Evolutionary conservation across 1,140 invertebrate genomes (phyloP), one percentile per base, ranked within the genome.

Genomic region (Arctopsyche grandis): DNA sequence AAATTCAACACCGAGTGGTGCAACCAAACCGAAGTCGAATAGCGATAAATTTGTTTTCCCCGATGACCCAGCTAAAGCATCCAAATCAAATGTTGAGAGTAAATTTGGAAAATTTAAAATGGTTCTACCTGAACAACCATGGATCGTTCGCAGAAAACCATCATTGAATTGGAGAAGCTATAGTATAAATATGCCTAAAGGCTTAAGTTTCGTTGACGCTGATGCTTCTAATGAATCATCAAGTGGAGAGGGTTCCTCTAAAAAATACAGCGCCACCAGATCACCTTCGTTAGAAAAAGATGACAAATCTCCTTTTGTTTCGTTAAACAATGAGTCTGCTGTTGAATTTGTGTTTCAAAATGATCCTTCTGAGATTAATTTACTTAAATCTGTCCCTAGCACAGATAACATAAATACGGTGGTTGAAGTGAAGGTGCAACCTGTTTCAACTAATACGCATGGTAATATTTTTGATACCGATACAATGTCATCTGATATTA

Each of bases 211-310:
- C 9, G n/a, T 66, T 1, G 81, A 79, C 16, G 73, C 29, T 3
- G 71, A 73, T 22, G 22, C 22, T 21, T 19, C 29, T 21, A 58
- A 71, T 26, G 46, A 66, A 12, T 52, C 24, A 12, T 43, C 60
- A 9, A 48, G 52, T 19, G 38, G 38, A 0, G 66, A 69, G 60
- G 43, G 46, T 14, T 24, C 43, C 4, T 43, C 66, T 24, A 87
- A 87, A 73, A 88, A 86, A 77, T 88, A 83, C 77, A 88, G 88
- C 63, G 86, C 86, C 0, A 88, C 88, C 0, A 81, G 88, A 29
- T 89, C 88, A 0, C 88, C 88, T 0, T 88, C 87, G 0, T 83
- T 89, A 10, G 87, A 89, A 79, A 88, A 89, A 80, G 87, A 89
- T 85, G 87, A 89, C 5, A 88, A 86, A 69, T 86, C 86, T 0